Conservation (phyloP, 2,888 invertebrate species). For the Caenorhabditis sp. region DNA sequence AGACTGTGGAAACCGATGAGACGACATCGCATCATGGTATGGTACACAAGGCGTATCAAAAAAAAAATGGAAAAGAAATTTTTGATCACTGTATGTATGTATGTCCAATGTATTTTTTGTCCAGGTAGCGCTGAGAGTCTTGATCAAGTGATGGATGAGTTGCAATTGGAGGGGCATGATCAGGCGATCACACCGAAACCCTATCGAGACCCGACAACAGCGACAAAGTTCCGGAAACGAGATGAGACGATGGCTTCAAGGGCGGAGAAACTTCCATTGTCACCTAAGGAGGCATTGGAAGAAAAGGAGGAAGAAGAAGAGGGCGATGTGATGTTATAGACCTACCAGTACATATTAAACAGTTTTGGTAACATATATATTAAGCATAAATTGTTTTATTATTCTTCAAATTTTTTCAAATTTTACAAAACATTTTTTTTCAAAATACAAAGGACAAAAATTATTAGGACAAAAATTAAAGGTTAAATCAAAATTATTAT, state of each 20-base stretch:
- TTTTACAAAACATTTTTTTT: too few relatives aligned
- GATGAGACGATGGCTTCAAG: conserved; percentile 25
- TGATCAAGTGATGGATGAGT: conserved; percentile 63
- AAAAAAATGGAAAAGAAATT: too few relatives aligned
- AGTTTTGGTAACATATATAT: too few relatives aligned
- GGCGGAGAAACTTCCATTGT: conserved; percentile 38
- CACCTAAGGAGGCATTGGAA: conserved; percentile 32
- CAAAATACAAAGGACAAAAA: too few relatives aligned
- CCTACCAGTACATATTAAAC: too few relatives aligned
- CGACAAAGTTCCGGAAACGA: conserved; percentile 14
- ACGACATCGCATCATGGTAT: conserved; percentile 40
- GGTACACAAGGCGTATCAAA: too few relatives aligned
- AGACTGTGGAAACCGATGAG: conserved; percentile 35
- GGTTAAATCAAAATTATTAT: too few relatives aligned
- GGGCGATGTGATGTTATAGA: not conserved
- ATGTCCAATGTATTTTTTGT: not conserved
- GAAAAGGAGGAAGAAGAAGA: conserved; percentile 57
- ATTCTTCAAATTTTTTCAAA: too few relatives aligned
- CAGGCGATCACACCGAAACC: conserved; percentile 57
- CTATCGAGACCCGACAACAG: conserved; percentile 29
- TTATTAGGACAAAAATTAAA: too few relatives aligned
- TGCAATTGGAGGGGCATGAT: conserved; percentile 46
- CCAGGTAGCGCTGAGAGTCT: conserved; percentile 57
- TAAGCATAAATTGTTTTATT: too few relatives aligned
- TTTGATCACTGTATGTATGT: too few relatives aligned